Percentiles rank a stretch among this genome's conserved stretches.
Conservation (phyloP, 2,888 invertebrate genomes). For the Pandemis corylana region DNA sequence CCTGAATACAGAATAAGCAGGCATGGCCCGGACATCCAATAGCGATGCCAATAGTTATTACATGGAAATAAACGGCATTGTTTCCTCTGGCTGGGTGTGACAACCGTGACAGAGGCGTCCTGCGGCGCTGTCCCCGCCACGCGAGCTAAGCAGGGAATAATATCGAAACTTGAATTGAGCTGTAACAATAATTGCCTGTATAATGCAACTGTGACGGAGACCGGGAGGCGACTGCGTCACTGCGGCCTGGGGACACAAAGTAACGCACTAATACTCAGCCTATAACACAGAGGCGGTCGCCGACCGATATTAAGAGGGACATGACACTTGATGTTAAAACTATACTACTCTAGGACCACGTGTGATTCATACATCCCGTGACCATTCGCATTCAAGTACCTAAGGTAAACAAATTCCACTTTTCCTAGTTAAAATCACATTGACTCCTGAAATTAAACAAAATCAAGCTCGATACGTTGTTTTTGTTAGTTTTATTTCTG, state of each 20-base stretch:
- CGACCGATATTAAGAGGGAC: no score
- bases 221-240: background rate
- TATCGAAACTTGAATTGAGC: conserved; percentile 39
- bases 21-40: conserved; percentile 73
- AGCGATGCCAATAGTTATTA: conserved; percentile 67
- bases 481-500: no score
- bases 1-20: conserved; percentile 64
- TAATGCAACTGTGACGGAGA: conserved; percentile 9
- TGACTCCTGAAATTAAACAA: no score
- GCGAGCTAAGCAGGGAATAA: conserved; percentile 47
- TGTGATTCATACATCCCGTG: no score
- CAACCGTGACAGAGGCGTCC: conserved; percentile 68
- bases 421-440: no score
- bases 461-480: no score
- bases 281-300: no score
- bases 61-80: conserved; percentile 74
- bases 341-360: no score
- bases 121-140: conserved; percentile 75
- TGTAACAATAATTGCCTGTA: conserved; percentile 38
- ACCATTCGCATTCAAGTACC: no score
- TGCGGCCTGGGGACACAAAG: background rate
- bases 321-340: no score
- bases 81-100: conserved; percentile 65
- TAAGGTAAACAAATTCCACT: no score
- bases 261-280: no score